Evolutionary conservation across 2,888 invertebrate species (phyloP).

Genomic region (Thecophora atra): DNA sequence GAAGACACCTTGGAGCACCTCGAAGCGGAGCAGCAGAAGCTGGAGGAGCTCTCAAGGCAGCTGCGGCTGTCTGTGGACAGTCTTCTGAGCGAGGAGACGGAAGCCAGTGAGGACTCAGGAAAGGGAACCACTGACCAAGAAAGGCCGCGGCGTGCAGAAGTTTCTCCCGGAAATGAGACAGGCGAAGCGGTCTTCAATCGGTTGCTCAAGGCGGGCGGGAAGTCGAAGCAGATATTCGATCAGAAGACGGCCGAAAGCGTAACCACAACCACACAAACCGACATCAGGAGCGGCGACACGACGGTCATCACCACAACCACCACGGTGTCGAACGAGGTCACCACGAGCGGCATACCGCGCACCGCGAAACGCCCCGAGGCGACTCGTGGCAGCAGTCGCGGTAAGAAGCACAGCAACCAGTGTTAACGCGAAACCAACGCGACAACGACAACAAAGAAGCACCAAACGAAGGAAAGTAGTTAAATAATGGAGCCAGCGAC

Average conservation of each 20-base stretch:
- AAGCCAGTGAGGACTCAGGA: slow-evolving; percentile 41
- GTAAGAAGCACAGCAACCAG: slow-evolving; percentile 21
- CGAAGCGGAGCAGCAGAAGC: slow-evolving; percentile 58
- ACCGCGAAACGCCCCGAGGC: slow-evolving; percentile 35
- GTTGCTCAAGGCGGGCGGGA: slow-evolving; percentile 53
- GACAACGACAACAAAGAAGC: slow-evolving; percentile 47
- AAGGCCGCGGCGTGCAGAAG: background rate
- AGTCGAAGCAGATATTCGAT: slow-evolving; percentile 56
- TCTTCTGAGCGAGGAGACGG: slow-evolving; percentile 52
- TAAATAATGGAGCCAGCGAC: background rate
- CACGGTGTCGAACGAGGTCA: slow-evolving; percentile 59
- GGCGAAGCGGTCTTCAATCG: slow-evolving; percentile 58
- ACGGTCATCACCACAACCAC: slow-evolving; percentile 61
- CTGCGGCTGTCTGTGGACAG: slow-evolving; percentile 59
- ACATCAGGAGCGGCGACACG: slow-evolving; percentile 51
- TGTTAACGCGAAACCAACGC: slow-evolving; percentile 36
- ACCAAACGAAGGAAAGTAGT: slow-evolving; percentile 55
- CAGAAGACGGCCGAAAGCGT: slow-evolving; percentile 55
- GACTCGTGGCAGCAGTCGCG: slow-evolving; percentile 14
- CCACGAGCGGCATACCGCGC: slow-evolving; percentile 61
- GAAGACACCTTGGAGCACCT: slow-evolving; percentile 54
- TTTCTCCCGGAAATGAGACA: slow-evolving; percentile 41
- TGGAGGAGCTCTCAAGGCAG: slow-evolving; percentile 60
- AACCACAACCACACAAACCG: slow-evolving; percentile 59
- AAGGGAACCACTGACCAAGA: slow-evolving; percentile 32